Conservation (phyloP, 1,140 invertebrate species). For the Drosophila yakuba region DNA sequence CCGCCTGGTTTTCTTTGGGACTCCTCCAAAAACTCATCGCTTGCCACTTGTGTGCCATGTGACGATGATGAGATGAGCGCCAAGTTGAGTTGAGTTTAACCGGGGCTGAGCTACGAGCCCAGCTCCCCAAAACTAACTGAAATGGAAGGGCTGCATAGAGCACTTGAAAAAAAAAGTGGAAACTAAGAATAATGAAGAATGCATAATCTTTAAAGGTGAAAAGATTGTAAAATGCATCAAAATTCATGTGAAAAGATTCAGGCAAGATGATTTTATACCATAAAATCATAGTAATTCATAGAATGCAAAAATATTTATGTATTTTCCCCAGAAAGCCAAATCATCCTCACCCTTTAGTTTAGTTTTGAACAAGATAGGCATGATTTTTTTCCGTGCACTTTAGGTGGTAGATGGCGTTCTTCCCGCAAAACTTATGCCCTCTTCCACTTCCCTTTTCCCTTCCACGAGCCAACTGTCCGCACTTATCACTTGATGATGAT, state of each 20-base stretch:
- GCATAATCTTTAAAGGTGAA: background rate
- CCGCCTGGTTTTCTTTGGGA: slow-evolving; percentile 49
- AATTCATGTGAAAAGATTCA: no score
- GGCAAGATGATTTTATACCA: background rate
- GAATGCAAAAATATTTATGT: background rate
- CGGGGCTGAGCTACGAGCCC: slow-evolving; percentile 23
- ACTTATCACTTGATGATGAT: slow-evolving; percentile 48
- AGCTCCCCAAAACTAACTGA: slow-evolving; percentile 41
- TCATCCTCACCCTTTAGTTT: no score
- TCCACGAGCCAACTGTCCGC: slow-evolving; percentile 22
- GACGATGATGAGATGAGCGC: slow-evolving; percentile 60
- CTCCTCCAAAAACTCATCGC: slow-evolving; percentile 45
- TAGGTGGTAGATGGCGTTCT: slow-evolving; percentile 8
- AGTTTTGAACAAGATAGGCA: background rate
- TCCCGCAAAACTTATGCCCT: slow-evolving; percentile 12
- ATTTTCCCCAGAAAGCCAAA: background rate
- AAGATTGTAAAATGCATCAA: background rate
- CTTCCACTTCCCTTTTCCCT: background rate
- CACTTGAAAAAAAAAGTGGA: slow-evolving; percentile 5
- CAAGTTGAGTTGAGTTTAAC: slow-evolving; percentile 48
- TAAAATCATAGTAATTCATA: background rate
- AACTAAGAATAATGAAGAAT: no score
- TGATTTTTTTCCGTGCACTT: background rate
- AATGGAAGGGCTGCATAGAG: slow-evolving; percentile 12
- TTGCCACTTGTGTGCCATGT: slow-evolving; percentile 65